These are phyloP conservation scores for Musca domestica DNA, from an alignment of 1,140 invertebrate genomes.

Conservation along the genomic window DNA sequence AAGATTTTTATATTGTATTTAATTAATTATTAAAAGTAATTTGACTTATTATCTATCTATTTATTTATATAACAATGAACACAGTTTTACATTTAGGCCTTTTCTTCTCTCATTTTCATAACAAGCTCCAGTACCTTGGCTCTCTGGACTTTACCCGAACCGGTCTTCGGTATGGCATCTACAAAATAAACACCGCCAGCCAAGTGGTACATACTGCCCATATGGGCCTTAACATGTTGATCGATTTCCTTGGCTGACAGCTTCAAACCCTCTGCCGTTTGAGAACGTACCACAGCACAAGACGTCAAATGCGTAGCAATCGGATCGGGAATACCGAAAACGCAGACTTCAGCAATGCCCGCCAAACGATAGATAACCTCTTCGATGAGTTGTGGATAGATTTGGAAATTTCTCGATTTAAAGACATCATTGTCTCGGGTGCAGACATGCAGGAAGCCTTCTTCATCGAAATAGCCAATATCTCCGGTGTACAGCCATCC, in stretches of 20 bases:
- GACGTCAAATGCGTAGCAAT: constrained; percentile 42
- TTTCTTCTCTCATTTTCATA: neutral
- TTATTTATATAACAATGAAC: neutral
- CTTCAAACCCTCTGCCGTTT: constrained; percentile 45
- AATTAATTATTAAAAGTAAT: too few species aligned
- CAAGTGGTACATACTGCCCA: constrained; percentile 68
- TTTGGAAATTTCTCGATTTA: constrained; percentile 67
- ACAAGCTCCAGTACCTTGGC: constrained; percentile 54
- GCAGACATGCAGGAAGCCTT: constrained; percentile 65
- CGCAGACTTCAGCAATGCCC: constrained; percentile 74
- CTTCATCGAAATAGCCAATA: constrained; percentile 66
- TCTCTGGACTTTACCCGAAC: constrained; percentile 67
- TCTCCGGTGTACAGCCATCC: constrained; percentile 70
- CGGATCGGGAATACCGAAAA: constrained; percentile 75
- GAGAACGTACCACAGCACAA: constrained; percentile 44
- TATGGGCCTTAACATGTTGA: constrained; percentile 62
- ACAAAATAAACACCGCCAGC: constrained; percentile 63
- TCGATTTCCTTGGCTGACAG: constrained; percentile 63
- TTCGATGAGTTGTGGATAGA: constrained; percentile 85
- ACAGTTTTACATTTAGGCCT: neutral
- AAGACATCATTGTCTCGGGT: constrained; percentile 75
- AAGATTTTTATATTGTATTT: too few species aligned
- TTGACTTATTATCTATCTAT: too few species aligned
- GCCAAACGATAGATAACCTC: constrained; percentile 71
- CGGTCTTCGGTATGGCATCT: constrained; percentile 64